A percentile compares a stretch with the other conserved stretches of the same genome.
phyloP scores from a whole-genome alignment of 1,140 invertebrate species.

The Drosophila tani region DNA sequence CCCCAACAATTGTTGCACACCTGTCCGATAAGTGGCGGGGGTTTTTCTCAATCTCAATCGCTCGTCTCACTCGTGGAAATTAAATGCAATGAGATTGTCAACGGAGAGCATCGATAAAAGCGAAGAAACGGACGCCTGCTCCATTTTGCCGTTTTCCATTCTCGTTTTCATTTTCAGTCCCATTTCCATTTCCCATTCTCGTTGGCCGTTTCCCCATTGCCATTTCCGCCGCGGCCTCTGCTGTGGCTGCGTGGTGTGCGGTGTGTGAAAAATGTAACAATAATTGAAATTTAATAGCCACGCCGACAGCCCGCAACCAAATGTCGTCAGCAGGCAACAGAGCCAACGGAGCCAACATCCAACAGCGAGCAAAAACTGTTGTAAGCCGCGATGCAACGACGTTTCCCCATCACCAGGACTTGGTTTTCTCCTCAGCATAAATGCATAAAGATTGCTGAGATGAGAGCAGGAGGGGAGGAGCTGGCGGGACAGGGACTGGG shows the following conservation, averaged over 20 bases:
- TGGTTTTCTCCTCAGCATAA: constrained; percentile 53
- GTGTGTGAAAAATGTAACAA: constrained; percentile 81
- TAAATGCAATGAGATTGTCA: constrained; percentile 30
- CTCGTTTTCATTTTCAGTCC: constrained; percentile 25
- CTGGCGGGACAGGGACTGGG: not conserved
- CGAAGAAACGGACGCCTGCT: constrained; percentile 39
- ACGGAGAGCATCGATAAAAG: constrained; percentile 35
- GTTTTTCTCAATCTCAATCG: constrained; percentile 1
- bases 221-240: constrained; percentile 50
- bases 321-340: constrained; percentile 44
- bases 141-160: constrained; percentile 37
- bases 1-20: constrained; percentile 26
- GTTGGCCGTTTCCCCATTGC: constrained; percentile 57
- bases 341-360: constrained; percentile 17
- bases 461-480: constrained; percentile 7
- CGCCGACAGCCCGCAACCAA: constrained; percentile 66
- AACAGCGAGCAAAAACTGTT: constrained; percentile 34
- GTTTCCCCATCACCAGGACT: constrained; percentile 42
- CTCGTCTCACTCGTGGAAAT: constrained; percentile 8
- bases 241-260: constrained; percentile 30
- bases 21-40: constrained; percentile 27
- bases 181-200: constrained; percentile 58
- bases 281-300: constrained; percentile 82
- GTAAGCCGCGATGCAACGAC: constrained; percentile 45
- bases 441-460: constrained; percentile 45